Percentiles rank a stretch among this genome's conserved stretches.
Evolutionary conservation across 1,140 invertebrate genomes (phyloP).

Genomic region (Drosophila insularis): DNA sequence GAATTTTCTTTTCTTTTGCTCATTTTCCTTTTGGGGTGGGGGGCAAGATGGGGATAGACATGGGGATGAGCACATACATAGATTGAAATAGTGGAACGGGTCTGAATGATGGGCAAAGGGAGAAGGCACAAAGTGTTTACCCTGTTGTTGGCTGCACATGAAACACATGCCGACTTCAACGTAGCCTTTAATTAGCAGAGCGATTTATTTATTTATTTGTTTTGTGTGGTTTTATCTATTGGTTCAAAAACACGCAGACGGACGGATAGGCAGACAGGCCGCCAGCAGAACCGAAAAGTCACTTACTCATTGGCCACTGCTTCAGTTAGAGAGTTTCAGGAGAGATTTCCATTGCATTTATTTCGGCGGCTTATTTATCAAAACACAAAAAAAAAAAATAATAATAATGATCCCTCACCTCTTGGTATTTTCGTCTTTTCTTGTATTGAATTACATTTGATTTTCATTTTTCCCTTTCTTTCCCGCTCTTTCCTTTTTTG

Average conservation of each 20-base stretch:
- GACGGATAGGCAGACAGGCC: neutral
- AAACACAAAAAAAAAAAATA: neutral
- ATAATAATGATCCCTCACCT: too few species aligned
- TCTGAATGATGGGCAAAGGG: too few species aligned
- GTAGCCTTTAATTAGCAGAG: slow-evolving; percentile 75
- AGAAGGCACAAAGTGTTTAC: slow-evolving; percentile 8
- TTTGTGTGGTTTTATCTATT: slow-evolving; percentile 55
- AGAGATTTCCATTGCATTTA: slow-evolving; percentile 22
- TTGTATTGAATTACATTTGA: slow-evolving; percentile 68
- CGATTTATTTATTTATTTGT: slow-evolving; percentile 78
- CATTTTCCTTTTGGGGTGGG: neutral
- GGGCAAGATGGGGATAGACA: neutral
- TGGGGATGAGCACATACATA: neutral
- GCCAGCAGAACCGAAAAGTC: slow-evolving; percentile 28
- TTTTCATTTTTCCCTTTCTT: slow-evolving; percentile 9
- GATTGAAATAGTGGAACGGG: neutral
- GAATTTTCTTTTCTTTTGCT: slow-evolving; percentile 58
- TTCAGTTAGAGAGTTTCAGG: neutral
- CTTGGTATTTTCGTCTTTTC: slow-evolving; percentile 1
- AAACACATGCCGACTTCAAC: slow-evolving; percentile 31
- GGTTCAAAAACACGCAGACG: neutral
- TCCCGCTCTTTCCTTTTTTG: slow-evolving; percentile 15
- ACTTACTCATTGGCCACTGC: slow-evolving; percentile 55
- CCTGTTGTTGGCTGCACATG: neutral
- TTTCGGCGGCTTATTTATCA: slow-evolving; percentile 6